A percentile compares a stretch with the other conserved stretches of the same genome.
Conservation (phyloP, 2,113 vertebrate species). For the Bagarius yarrelli region DNA sequence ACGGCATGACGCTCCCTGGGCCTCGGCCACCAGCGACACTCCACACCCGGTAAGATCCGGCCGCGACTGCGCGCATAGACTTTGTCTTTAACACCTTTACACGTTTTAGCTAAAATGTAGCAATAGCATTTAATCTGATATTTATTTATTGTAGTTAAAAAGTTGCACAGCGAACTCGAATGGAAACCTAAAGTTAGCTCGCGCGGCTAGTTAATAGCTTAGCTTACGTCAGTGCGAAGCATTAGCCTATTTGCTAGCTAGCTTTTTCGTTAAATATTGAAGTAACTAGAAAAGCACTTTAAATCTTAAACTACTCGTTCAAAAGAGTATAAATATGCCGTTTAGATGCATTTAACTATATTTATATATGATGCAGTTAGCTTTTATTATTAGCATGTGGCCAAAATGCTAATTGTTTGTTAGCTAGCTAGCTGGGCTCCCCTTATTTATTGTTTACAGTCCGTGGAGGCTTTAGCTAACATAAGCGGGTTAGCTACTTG, state of each 20-base stretch:
- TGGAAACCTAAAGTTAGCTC: neutral
- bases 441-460: slow-evolving; percentile 26
- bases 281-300: neutral
- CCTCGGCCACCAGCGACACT: slow-evolving; percentile 44
- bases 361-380: neutral
- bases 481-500: slow-evolving; percentile 18
- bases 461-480: neutral
- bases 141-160: neutral
- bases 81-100: neutral
- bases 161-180: neutral
- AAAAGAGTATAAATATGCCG: neutral
- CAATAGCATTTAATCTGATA: too few relatives aligned
- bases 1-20: slow-evolving; percentile 56
- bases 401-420: neutral
- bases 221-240: slow-evolving; percentile 3
- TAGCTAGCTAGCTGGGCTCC: slow-evolving; percentile 26
- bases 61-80: neutral
- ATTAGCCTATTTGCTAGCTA: slow-evolving; percentile 15
- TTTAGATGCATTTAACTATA: neutral
- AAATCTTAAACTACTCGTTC: neutral
- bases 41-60: slow-evolving; percentile 60
- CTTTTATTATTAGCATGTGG: neutral
- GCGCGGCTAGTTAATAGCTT: slow-evolving; percentile 15
- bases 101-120: neutral
- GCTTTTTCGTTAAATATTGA: neutral